Conservation (phyloP, 2,113 vertebrate genomes). For the Myotis lucifugus region DNA sequence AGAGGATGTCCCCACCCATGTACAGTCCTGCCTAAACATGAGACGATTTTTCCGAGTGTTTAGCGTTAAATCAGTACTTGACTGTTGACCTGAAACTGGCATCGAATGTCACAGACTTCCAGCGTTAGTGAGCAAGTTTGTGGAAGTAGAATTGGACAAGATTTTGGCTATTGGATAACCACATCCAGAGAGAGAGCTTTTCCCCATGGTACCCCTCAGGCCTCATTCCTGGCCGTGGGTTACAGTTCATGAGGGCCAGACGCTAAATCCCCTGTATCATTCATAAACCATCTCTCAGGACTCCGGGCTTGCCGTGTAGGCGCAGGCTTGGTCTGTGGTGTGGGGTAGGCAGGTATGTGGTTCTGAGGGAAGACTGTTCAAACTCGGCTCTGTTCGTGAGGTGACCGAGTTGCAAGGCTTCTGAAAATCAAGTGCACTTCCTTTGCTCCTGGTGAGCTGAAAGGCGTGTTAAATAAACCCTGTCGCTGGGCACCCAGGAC, state of each 20-base stretch:
- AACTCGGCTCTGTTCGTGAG: slow-evolving; percentile 41
- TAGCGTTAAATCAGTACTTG: neutral
- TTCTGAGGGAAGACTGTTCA: slow-evolving; percentile 6
- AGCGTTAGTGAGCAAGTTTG: neutral
- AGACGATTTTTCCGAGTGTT: fast-evolving
- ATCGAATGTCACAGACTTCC: neutral
- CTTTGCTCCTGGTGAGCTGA: neutral
- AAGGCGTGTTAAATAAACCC: neutral
- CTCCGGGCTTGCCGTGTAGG: neutral
- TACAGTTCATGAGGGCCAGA: neutral
- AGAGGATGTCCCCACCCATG: neutral
- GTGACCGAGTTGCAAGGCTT: neutral
- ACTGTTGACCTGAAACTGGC: neutral
- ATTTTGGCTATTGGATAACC: neutral
- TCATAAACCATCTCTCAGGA: neutral
- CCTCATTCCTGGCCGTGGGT: neutral
- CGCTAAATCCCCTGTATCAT: neutral
- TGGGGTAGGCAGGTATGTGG: slow-evolving; percentile 34
- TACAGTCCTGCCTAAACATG: neutral
- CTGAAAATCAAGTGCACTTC: slow-evolving; percentile 53
- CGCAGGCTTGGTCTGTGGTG: neutral
- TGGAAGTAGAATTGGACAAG: neutral
- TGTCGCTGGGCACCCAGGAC: neutral
- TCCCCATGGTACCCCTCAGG: neutral
- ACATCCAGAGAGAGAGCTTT: neutral